These are phyloP conservation scores for Seison nebaliae DNA, from an alignment of 1,140 invertebrate species.

Conservation along the genomic window DNA sequence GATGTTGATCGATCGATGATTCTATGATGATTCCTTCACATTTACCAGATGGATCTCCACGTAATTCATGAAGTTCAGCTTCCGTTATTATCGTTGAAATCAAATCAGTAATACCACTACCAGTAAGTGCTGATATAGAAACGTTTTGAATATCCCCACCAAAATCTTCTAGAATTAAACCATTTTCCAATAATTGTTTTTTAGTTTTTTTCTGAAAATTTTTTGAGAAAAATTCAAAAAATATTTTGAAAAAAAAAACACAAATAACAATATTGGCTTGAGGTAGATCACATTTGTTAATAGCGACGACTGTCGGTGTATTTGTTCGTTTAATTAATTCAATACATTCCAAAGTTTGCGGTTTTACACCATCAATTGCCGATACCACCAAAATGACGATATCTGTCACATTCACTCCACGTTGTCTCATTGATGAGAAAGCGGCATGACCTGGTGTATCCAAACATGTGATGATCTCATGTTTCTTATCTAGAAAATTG, in stretches of 20 bases:
- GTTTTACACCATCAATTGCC: constrained; percentile 93
- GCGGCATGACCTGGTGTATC: constrained; percentile 99
- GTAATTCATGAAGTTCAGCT: constrained; percentile 61
- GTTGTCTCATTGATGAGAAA: constrained; percentile 58
- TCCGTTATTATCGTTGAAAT: constrained; percentile 52
- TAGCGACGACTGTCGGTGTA: constrained; percentile 69
- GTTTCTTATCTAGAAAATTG: constrained; percentile 21
- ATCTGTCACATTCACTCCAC: constrained; percentile 71
- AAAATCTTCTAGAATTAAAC: constrained; percentile 52
- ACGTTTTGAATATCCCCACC: constrained; percentile 76
- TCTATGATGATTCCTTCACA: constrained; percentile 74
- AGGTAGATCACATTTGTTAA: constrained; percentile 90
- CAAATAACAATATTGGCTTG: constrained; percentile 40
- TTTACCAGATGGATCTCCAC: constrained; percentile 45
- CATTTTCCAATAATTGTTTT: constrained; percentile 37
- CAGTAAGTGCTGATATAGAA: constrained; percentile 57
- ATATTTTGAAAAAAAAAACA: too few relatives aligned
- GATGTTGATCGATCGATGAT: constrained; percentile 38
- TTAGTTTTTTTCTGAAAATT: constrained; percentile 33
- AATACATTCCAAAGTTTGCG: constrained; percentile 52
- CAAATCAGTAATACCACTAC: constrained; percentile 46
- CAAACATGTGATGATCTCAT: constrained; percentile 57
- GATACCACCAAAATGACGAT: constrained; percentile 84
- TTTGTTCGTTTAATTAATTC: constrained; percentile 25
- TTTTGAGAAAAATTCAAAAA: constrained; percentile 1